A percentile compares a stretch with the other conserved stretches of the same genome.
These are phyloP conservation scores for Corydoras sp. DNA, from an alignment of 2,113 vertebrate genomes.

Conservation along the genomic window DNA sequence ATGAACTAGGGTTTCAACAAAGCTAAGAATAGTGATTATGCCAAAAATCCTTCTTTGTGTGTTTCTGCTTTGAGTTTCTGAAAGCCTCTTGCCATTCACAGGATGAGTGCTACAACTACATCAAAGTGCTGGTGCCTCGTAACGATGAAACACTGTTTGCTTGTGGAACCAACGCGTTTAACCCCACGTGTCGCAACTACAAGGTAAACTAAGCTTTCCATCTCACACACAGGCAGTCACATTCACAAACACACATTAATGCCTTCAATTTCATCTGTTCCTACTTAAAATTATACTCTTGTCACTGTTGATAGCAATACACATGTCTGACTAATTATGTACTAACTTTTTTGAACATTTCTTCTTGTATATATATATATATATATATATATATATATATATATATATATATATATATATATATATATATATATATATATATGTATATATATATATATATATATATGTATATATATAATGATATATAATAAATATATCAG, in stretches of 20 bases:
- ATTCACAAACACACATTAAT: conserved; percentile 9
- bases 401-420: too few species aligned
- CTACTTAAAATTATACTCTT: neutral
- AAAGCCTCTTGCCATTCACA: conserved; percentile 52
- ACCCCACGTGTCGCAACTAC: conserved; percentile 87
- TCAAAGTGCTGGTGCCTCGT: conserved; percentile 84
- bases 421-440: too few species aligned
- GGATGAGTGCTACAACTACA: conserved; percentile 94
- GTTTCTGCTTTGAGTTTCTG: conserved; percentile 20
- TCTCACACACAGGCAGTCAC: neutral
- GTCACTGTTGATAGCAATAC: neutral
- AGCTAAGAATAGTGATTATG: neutral
- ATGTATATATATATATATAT: too few species aligned
- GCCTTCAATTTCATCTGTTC: conserved; percentile 8
- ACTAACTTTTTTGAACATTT: too few species aligned
- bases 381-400: too few species aligned
- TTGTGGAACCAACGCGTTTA: conserved; percentile 90
- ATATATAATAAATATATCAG: too few species aligned
- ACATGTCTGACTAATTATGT: too few species aligned
- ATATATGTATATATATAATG: too few species aligned
- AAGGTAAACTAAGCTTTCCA: conserved; percentile 62
- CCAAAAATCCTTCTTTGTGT: conserved; percentile 18
- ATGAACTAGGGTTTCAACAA: neutral
- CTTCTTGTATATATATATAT: too few species aligned
- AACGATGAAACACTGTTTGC: conserved; percentile 80